A percentile compares a stretch with the other conserved stretches of the same genome.
phyloP scores from a whole-genome alignment of 2,797 vertebrate species.

The Hybognathus amarus region DNA sequence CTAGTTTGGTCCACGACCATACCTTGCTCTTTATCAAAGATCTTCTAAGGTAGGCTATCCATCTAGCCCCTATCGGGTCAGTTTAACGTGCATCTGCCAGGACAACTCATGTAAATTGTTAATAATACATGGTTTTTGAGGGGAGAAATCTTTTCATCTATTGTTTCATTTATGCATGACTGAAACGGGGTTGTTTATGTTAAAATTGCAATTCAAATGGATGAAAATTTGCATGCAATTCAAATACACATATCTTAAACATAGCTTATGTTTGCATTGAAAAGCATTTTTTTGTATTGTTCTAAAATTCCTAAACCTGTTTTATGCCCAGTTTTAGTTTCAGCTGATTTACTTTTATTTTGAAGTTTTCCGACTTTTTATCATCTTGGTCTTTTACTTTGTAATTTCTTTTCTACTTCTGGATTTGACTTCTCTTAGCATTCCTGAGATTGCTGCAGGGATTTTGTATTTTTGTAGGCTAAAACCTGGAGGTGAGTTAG shows the following conservation, averaged over 20 bases:
- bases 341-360: neutral
- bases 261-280: neutral
- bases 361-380: neutral
- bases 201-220: neutral
- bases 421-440: neutral
- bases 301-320: neutral
- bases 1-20: too few species aligned
- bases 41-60: too few species aligned
- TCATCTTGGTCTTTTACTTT: neutral
- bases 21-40: too few species aligned
- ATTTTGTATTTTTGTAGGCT: neutral
- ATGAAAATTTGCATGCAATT: neutral
- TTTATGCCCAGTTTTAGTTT: neutral
- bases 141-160: neutral
- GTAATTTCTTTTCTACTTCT: neutral
- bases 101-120: neutral
- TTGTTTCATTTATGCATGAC: neutral
- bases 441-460: neutral
- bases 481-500: neutral
- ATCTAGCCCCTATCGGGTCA: too few species aligned
- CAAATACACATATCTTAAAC: neutral
- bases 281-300: neutral
- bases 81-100: too few species aligned
- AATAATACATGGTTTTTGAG: neutral
- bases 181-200: neutral